Evolutionary conservation across 92 coral and sea anemone genomes (phyloP), one percentile per base, ranked within the genome.

Genomic region (Phenganax subtilis): DNA sequence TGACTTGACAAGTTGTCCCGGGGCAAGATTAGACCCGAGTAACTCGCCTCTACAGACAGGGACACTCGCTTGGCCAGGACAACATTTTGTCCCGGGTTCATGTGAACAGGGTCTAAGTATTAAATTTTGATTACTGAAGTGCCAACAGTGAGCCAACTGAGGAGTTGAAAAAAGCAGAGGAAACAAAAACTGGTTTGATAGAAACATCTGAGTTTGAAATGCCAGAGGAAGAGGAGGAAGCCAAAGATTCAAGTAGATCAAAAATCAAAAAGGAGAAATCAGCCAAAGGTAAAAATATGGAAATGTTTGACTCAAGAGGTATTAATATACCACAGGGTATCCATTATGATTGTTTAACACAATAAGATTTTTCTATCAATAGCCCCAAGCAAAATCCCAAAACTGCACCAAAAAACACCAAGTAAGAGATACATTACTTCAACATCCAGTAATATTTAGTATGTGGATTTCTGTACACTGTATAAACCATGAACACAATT

Each of bases 351-450:
- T 8, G 28, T 51, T 31, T 31, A 30, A 12, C 10, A 6, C 10
- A 10, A 4, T 47, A 10, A 51, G 15, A 10, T 55, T 75, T 28
- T 54, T 52, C 55, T 54, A 15, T 55, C 10, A 54, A 10, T 54
- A 72, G 57, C 76, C 16, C 37, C 80, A 6, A 76, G 81, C 68
- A 76, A 76, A 17, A 76, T 76, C 31, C 81, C 81, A 76, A 60
- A 67, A 12, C 29, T 57, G 17, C 80, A 75, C 11, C 80, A 57
- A 57, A 88, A 85, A 76, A 85, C 88, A 2, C 88, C 90, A 81
- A 86, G 90, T 85, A 37, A 88, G 84, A 3, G 51, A 25, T 8
- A 54, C 17, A 31, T 4, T 30, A 53, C 57, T 27, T 30, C 20
- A 68, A 51, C 30, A 14, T 17, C 8, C n/a, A 6, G 16, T 10